Percentiles rank a stretch among this genome's conserved stretches.
Conservation (phyloP, 2,113 vertebrate species). For the Mus spicilegus region DNA sequence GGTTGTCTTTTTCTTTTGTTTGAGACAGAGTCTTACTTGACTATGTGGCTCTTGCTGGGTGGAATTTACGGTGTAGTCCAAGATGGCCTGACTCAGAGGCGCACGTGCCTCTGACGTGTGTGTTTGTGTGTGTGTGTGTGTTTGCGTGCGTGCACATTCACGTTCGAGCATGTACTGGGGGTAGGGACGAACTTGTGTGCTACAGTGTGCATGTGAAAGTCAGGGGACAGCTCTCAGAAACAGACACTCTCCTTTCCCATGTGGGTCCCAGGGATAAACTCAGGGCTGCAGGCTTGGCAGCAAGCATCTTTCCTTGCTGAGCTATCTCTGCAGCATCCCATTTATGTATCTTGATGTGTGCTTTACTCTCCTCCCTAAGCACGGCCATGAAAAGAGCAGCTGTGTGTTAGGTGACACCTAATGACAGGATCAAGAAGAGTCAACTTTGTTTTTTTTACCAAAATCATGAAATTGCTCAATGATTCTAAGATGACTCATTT, state of each 20-base stretch:
- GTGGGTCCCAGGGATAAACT: not conserved
- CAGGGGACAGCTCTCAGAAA: not conserved
- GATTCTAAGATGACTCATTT: slow-evolving; percentile 65
- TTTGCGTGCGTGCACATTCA: rapidly evolving
- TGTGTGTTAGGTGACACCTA: slow-evolving; percentile 5
- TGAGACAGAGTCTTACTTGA: not conserved
- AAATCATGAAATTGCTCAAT: slow-evolving; percentile 68
- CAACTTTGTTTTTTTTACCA: slow-evolving; percentile 66
- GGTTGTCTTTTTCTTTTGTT: not conserved
- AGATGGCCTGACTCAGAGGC: not conserved
- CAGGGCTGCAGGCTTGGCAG: not conserved
- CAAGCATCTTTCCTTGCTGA: not conserved
- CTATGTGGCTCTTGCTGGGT: not conserved
- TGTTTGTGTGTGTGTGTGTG: not conserved
- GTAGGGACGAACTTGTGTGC: no score
- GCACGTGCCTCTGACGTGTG: not conserved
- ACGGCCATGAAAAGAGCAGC: not conserved
- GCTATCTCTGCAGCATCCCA: not conserved
- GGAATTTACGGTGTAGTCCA: not conserved
- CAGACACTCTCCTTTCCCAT: no score
- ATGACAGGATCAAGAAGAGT: slow-evolving; percentile 44
- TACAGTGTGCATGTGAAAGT: no score
- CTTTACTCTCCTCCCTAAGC: not conserved
- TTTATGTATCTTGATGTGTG: not conserved
- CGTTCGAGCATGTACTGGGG: not conserved